These are phyloP conservation scores for Elymnias hypermnestra DNA, from an alignment of 1,140 invertebrate species.

Conservation along the genomic window DNA sequence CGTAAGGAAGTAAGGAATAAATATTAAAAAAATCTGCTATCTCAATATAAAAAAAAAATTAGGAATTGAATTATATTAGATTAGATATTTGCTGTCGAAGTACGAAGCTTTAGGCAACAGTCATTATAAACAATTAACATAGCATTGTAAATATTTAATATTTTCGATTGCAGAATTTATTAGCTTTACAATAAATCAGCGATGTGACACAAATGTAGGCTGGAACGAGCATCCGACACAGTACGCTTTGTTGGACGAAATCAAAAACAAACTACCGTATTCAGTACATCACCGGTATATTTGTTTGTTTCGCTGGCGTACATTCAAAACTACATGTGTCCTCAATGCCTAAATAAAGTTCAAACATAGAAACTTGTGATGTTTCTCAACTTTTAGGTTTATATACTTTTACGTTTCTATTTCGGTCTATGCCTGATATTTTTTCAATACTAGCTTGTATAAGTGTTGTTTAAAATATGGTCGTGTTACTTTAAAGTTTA, in stretches of 20 bases:
- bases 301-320: conserved; percentile 5
- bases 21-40: too few relatives aligned
- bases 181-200: conserved; percentile 33
- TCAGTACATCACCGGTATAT: conserved; percentile 20
- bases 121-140: not conserved
- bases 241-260: conserved; percentile 48
- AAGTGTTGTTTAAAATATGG: too few relatives aligned
- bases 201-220: conserved; percentile 44
- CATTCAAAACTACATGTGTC: not conserved
- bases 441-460: too few relatives aligned
- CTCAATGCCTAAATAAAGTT: not conserved
- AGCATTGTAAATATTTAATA: conserved; percentile 12
- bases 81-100: too few relatives aligned
- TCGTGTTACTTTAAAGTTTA: too few relatives aligned
- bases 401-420: too few relatives aligned
- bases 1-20: too few relatives aligned
- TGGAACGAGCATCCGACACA: conserved; percentile 32
- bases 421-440: too few relatives aligned
- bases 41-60: too few relatives aligned
- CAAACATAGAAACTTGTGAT: not conserved
- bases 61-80: too few relatives aligned
- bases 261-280: conserved; percentile 46
- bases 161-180: conserved; percentile 36
- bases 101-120: not conserved
- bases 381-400: too few relatives aligned